Percentiles rank a stretch among this genome's conserved stretches.
phyloP scores from a whole-genome alignment of 2,113 vertebrate genomes.

The Myiagra hebetior region DNA sequence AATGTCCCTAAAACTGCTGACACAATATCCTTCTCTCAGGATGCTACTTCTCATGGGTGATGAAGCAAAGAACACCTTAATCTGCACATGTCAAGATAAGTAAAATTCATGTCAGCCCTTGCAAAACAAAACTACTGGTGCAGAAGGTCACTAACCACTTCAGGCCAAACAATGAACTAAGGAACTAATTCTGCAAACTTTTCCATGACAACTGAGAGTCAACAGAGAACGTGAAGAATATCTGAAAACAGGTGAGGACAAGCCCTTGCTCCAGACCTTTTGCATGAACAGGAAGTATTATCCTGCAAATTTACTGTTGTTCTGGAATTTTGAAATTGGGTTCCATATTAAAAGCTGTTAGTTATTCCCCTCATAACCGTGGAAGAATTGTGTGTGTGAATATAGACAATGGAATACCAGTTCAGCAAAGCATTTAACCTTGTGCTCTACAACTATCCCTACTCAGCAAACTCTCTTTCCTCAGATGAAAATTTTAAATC shows the following conservation, averaged over 20 bases:
- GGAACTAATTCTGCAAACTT: background rate
- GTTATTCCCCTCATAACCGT: background rate
- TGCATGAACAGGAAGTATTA: background rate
- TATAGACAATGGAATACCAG: background rate
- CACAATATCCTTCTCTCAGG: background rate
- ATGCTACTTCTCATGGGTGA: constrained; percentile 38
- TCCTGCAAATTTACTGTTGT: background rate
- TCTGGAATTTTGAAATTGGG: background rate
- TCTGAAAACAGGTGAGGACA: background rate
- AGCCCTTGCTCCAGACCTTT: background rate
- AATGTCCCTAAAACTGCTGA: constrained; percentile 23
- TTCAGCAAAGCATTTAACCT: background rate
- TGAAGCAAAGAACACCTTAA: constrained; percentile 53
- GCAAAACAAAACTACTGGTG: background rate
- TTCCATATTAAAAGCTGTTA: background rate
- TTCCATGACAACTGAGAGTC: background rate
- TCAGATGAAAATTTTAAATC: background rate
- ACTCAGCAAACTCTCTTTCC: background rate
- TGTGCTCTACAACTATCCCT: background rate
- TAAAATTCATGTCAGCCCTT: constrained; percentile 14
- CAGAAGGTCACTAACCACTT: constrained; percentile 1
- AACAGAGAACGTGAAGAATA: background rate
- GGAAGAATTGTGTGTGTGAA: background rate
- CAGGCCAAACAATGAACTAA: background rate
- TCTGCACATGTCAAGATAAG: constrained; percentile 7